Percentiles rank a stretch among this genome's conserved stretches.
Conservation (phyloP, 2,797 vertebrate species). For the Muscicapa striata region DNA sequence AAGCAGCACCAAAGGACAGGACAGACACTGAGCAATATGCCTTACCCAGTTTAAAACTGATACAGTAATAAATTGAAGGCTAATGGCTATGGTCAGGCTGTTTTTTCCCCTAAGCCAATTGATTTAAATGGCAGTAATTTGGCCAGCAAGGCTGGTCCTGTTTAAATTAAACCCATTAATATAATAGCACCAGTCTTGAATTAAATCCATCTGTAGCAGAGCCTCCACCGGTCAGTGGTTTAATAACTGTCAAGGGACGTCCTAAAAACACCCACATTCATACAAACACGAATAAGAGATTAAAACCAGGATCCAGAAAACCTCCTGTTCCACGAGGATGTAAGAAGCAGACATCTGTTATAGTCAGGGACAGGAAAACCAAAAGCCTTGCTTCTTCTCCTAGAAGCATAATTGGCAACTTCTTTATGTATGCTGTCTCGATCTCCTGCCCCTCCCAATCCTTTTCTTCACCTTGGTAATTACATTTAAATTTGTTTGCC, state of each 20-base stretch:
- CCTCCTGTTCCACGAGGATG: not conserved
- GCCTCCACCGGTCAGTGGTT: slow-evolving; percentile 76
- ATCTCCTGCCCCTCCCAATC: not conserved
- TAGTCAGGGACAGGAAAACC: not conserved
- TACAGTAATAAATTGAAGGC: slow-evolving; percentile 83
- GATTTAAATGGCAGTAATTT: slow-evolving; percentile 87
- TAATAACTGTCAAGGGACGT: slow-evolving; percentile 76
- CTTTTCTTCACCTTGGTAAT: not conserved
- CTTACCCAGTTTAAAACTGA: slow-evolving; percentile 75
- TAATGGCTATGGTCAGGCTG: slow-evolving; percentile 80
- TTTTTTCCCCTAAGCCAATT: slow-evolving; percentile 82
- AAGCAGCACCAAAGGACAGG: slow-evolving; percentile 67
- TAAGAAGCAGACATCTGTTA: not conserved
- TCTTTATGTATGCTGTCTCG: not conserved
- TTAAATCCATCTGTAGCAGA: slow-evolving; percentile 76
- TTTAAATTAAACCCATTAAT: slow-evolving; percentile 87
- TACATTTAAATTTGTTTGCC: not conserved
- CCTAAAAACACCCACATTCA: slow-evolving; percentile 64
- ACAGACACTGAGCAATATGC: slow-evolving; percentile 74
- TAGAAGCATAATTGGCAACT: not conserved
- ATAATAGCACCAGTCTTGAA: slow-evolving; percentile 81
- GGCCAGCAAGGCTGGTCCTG: slow-evolving; percentile 79
- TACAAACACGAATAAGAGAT: slow-evolving; percentile 69
- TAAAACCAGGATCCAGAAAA: slow-evolving; percentile 34
- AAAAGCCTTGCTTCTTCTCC: not conserved